Base-by-base conservation (phyloP, 1,140 invertebrate genomes). In the Ooceraea biroi region DNA sequence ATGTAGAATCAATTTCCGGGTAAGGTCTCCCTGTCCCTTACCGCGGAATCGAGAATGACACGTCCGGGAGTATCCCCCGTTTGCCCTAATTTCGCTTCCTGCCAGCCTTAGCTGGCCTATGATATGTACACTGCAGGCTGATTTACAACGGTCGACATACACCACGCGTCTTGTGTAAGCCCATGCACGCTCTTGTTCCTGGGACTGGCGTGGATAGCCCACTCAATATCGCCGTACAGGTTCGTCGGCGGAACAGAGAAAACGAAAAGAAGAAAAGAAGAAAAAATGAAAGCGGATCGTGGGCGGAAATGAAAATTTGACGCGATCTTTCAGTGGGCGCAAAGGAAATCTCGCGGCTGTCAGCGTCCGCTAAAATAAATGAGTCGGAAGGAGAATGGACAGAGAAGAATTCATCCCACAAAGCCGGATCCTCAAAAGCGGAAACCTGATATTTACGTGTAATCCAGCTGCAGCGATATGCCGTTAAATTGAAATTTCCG, bases 81-180 rank as follows among this genome's bases (percentile, higher is more conserved):
- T 77, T 48, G 73, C 60, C n/a, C 58, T 65, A 76, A 77, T 77
- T 77, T 77, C 25, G 5, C n/a, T 76, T 76, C 58, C 44, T 63
- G 25, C 12, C 14, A 12, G n/a, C 8, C 22, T 50, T 25, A 36
- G 41, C 19, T 1, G 69, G n/a, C 41, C n/a, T 65, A 22, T 22
- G 55, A 50, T 12, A 66, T 60, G 57, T 10, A 61, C 27, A 8
- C 27, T 65, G 10, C 27, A 65, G 63, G n/a, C 19, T 46, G 44
- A 52, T 19, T 77, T 77, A 65, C 50, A 76, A 63, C 25, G 12
- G 25, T 7, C 17, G 30, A n/a, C 30, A 48, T 63, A n/a, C 44
- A 71, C 36, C 71, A 44, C 14, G 14, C 57, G 25, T 27, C 44
- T 10, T 25, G 17, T 65, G 27, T 73, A 73, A 73, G 4, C 4